These are phyloP conservation scores for Excalfactoria chinensis DNA, from an alignment of 2,113 vertebrate species.

Conservation along the genomic window DNA sequence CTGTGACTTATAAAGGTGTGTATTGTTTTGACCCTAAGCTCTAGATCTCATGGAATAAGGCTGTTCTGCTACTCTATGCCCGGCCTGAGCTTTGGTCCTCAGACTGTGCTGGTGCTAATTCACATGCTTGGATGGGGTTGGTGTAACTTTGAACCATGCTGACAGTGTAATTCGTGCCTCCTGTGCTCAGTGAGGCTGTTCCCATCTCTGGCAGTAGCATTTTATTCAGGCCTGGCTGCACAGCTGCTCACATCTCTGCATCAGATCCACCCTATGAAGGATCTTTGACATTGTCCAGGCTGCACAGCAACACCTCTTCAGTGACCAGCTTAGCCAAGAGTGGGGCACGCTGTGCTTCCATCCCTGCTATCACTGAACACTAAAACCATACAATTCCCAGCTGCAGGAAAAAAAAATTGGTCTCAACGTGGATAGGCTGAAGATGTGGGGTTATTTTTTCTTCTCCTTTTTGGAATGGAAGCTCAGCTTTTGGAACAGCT, in stretches of 20 bases:
- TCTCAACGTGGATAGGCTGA: not conserved
- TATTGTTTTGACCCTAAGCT: not conserved
- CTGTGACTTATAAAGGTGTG: not conserved
- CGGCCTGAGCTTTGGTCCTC: not conserved
- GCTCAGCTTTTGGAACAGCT: constrained; percentile 25
- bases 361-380: accelerated
- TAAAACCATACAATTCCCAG: not conserved
- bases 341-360: not conserved
- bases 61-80: not conserved
- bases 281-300: not conserved
- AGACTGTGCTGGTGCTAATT: not conserved
- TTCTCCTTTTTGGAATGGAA: not conserved
- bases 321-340: not conserved
- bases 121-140: not conserved
- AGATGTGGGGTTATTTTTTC: not conserved
- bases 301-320: not conserved
- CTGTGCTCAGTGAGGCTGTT: not conserved
- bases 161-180: not conserved
- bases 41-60: not conserved
- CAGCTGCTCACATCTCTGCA: not conserved
- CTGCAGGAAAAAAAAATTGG: not conserved
- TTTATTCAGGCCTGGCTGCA: constrained; percentile 8
- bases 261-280: not conserved
- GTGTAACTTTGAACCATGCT: not conserved
- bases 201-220: not conserved